Conservation (phyloP, 2,797 vertebrate species). For the Parambassis ranga region DNA sequence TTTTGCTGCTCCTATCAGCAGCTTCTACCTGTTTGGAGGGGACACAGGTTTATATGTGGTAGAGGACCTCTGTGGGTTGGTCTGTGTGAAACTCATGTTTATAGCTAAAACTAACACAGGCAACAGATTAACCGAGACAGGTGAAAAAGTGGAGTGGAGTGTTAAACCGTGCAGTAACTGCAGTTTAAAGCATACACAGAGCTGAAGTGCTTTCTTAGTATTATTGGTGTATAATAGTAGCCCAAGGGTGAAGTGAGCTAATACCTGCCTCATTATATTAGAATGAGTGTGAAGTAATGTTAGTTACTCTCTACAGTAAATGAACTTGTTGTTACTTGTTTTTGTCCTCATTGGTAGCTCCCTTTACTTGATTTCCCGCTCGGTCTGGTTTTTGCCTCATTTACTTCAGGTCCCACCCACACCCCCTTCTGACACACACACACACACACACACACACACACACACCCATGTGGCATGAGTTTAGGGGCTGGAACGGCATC, state of each 20-base stretch:
- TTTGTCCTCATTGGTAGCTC: constrained; percentile 33
- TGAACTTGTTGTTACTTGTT: constrained; percentile 40
- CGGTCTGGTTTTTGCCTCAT: constrained; percentile 54
- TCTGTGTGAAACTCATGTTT: too few species aligned
- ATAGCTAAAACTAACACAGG: not conserved
- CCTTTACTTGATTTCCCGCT: constrained; percentile 52
- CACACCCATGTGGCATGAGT: not conserved
- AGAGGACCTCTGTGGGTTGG: too few species aligned
- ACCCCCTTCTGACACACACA: not conserved
- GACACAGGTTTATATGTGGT: too few species aligned
- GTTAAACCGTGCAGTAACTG: too few species aligned
- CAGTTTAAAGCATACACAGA: not conserved
- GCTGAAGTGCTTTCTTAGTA: constrained; percentile 9
- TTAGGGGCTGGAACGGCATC: constrained; percentile 16
- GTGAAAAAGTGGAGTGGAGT: not conserved
- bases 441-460: not conserved
- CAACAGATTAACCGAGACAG: not conserved
- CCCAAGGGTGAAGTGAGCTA: constrained; percentile 6
- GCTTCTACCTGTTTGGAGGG: too few species aligned
- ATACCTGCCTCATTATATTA: constrained; percentile 19
- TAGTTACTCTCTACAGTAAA: constrained; percentile 16
- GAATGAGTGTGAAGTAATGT: constrained; percentile 14
- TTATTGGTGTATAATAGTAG: not conserved
- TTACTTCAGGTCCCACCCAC: constrained; percentile 60
- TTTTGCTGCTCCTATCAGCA: too few species aligned